Percentiles rank a stretch among this genome's conserved stretches.
These are phyloP conservation scores for Papilio elwesi DNA, from an alignment of 2,888 invertebrate species.

Conservation along the genomic window DNA sequence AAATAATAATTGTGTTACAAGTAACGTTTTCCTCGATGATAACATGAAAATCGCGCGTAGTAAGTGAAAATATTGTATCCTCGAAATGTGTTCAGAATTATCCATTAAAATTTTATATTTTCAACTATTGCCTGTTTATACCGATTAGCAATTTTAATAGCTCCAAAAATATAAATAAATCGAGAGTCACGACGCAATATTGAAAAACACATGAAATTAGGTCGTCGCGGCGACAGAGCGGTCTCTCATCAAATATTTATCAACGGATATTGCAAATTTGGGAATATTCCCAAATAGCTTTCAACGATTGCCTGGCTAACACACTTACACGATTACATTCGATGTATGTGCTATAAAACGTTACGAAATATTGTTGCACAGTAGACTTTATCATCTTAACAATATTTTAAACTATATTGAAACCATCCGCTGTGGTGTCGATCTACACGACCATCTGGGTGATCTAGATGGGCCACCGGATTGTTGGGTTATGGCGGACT, in stretches of 20 bases:
- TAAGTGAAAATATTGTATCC: conserved; percentile 1
- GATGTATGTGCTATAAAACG: background rate
- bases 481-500: too few species aligned
- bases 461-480: too few species aligned
- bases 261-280: conserved; percentile 48
- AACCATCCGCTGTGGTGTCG: too few species aligned
- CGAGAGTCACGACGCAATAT: conserved; percentile 21
- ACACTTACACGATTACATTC: background rate
- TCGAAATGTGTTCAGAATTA: conserved; percentile 2
- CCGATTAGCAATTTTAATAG: conserved; percentile 3
- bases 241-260: conserved; percentile 47
- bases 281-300: conserved; percentile 49
- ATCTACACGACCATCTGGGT: too few species aligned
- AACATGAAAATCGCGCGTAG: conserved; percentile 2
- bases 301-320: conserved; percentile 31
- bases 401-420: too few species aligned
- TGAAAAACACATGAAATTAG: conserved; percentile 43
- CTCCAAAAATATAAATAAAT: conserved; percentile 23
- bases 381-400: background rate
- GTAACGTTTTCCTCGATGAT: background rate
- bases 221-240: conserved; percentile 43
- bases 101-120: background rate
- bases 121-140: background rate
- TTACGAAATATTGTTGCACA: conserved; percentile 19
- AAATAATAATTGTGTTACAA: background rate